A percentile compares a stretch with the other conserved stretches of the same genome.
These are phyloP conservation scores for Archaeoteleia sp. DNA, from an alignment of 2,888 invertebrate species.

Conservation along the genomic window DNA sequence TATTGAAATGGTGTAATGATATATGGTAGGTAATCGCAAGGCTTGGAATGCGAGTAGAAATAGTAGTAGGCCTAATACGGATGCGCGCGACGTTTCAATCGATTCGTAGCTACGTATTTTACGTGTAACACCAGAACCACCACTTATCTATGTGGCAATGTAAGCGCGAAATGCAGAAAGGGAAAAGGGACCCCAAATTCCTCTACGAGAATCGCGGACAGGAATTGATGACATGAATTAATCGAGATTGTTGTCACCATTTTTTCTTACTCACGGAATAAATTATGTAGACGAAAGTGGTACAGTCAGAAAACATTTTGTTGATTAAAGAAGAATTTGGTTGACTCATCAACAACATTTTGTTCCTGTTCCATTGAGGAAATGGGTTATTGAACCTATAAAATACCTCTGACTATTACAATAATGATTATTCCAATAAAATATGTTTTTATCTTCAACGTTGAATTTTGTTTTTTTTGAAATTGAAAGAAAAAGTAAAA, in stretches of 20 bases:
- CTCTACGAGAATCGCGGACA: slow-evolving; percentile 27
- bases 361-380: too few species aligned
- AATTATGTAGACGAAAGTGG: slow-evolving; percentile 10
- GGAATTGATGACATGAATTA: slow-evolving; percentile 38
- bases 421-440: too few species aligned
- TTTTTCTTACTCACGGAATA: slow-evolving; percentile 23
- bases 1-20: too few species aligned
- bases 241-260: slow-evolving; percentile 36
- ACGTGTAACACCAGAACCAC: slow-evolving; percentile 47
- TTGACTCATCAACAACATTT: not conserved
- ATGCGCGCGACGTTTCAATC: slow-evolving; percentile 69
- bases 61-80: slow-evolving; percentile 61
- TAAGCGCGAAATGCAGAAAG: slow-evolving; percentile 24
- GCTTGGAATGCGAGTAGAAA: slow-evolving; percentile 51
- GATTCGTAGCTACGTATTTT: slow-evolving; percentile 63
- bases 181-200: slow-evolving; percentile 27
- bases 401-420: too few species aligned
- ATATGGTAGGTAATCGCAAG: slow-evolving; percentile 1
- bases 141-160: slow-evolving; percentile 31
- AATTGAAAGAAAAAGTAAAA: too few species aligned
- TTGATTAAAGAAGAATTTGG: too few species aligned
- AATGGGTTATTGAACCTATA: too few species aligned
- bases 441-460: too few species aligned
- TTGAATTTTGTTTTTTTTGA: too few species aligned
- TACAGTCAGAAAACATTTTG: not conserved